Percentiles rank a stretch among this genome's conserved stretches.
phyloP scores from a whole-genome alignment of 2,888 invertebrate species.

The Palloptera scutellata region DNA sequence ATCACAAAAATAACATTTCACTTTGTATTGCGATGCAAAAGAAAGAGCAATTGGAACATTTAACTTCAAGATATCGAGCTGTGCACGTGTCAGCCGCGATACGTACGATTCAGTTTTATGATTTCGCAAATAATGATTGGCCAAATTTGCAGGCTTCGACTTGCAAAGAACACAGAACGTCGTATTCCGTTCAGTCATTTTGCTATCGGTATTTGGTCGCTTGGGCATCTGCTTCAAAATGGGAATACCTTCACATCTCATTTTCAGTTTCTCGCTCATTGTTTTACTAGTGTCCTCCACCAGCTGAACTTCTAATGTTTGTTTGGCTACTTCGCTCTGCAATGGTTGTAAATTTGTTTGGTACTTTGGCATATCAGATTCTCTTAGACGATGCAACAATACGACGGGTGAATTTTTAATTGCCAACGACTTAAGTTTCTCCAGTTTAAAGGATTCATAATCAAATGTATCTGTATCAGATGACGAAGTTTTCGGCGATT shows the following conservation, averaged over 20 bases:
- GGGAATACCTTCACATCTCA: not conserved
- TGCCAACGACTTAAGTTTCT: constrained; percentile 8
- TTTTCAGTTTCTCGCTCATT: not conserved
- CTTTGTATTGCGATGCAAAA: constrained; percentile 30
- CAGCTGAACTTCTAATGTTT: constrained; percentile 30
- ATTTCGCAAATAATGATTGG: constrained; percentile 45
- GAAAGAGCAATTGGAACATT: constrained; percentile 41
- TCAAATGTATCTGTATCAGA: constrained; percentile 21
- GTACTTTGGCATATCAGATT: constrained; percentile 10
- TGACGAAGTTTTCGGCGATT: constrained; percentile 1
- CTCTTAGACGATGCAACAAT: constrained; percentile 15
- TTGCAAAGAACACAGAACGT: constrained; percentile 43
- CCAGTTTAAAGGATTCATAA: not conserved
- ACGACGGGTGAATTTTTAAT: constrained; percentile 23
- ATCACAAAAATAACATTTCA: constrained; percentile 44
- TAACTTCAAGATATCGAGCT: constrained; percentile 38
- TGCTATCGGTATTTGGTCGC: constrained; percentile 37
- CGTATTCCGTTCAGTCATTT: constrained; percentile 42
- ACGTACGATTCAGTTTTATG: constrained; percentile 50
- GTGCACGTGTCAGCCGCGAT: constrained; percentile 38
- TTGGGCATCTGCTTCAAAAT: constrained; percentile 14
- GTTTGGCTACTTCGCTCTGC: not conserved
- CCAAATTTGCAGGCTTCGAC: constrained; percentile 42
- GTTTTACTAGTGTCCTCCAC: constrained; percentile 17
- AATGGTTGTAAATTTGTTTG: not conserved